phyloP scores from a whole-genome alignment of 2,113 vertebrate genomes.

The Pheucticus melanocephalus region DNA sequence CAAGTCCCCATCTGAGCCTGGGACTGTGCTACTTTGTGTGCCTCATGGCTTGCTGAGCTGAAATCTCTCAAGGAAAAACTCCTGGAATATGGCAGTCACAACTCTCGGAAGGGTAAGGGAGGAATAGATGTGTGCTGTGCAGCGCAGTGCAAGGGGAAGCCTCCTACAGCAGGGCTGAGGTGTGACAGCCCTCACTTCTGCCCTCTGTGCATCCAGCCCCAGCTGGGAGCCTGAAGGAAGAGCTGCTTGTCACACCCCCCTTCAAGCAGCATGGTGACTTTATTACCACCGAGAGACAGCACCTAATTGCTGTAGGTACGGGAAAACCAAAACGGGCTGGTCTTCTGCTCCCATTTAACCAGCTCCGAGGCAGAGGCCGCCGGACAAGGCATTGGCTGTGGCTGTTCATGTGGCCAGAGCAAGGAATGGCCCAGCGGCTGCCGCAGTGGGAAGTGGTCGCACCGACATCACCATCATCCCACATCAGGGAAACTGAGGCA shows the following conservation, averaged over 20 bases:
- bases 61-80: background rate
- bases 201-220: background rate
- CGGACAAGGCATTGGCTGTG: background rate
- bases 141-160: background rate
- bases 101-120: background rate
- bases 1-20: background rate
- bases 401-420: background rate
- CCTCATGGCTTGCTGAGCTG: background rate
- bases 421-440: background rate
- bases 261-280: background rate
- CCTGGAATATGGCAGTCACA: background rate
- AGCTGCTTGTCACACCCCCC: background rate
- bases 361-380: background rate
- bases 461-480: background rate
- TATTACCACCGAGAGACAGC: fast-evolving
- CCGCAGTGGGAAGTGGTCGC: background rate
- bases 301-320: background rate
- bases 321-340: fast-evolving
- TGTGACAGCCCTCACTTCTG: background rate
- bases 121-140: background rate
- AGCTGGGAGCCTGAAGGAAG: background rate
- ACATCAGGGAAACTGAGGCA: constrained; percentile 9
- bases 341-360: background rate
- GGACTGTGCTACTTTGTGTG: background rate
- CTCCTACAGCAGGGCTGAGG: background rate